Percentiles rank a stretch among this genome's conserved stretches.
Conservation (phyloP, 2,888 invertebrate genomes). For the Heliconius hortense region DNA sequence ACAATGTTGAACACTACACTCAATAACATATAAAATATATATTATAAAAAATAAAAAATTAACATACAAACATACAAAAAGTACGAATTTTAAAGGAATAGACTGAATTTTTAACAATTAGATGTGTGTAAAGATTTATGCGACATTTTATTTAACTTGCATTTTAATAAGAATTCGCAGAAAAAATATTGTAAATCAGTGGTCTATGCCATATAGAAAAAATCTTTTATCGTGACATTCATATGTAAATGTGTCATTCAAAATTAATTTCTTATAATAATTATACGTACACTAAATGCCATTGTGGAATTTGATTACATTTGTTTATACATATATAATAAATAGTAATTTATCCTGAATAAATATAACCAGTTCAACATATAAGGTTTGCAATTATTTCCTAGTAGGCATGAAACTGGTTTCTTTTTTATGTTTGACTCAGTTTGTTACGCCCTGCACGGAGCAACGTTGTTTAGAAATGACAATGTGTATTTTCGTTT, state of each 20-base stretch:
- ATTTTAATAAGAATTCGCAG: not conserved
- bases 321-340: slow-evolving; percentile 14
- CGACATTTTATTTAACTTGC: not conserved
- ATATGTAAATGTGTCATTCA: not conserved
- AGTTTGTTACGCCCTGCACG: not conserved
- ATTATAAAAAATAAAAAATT: not conserved
- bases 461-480: not conserved
- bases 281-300: not conserved
- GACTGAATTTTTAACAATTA: not conserved
- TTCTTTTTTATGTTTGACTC: slow-evolving; percentile 14
- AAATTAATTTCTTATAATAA: not conserved
- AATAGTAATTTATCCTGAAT: slow-evolving; percentile 20
- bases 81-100: not conserved
- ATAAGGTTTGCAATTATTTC: slow-evolving; percentile 27
- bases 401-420: slow-evolving; percentile 23
- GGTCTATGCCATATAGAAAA: not conserved
- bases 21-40: no score
- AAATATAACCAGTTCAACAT: slow-evolving; percentile 25
- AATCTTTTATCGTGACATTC: not conserved
- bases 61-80: not conserved
- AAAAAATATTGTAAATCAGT: not conserved
- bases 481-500: not conserved
- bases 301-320: not conserved
- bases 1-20: no score
- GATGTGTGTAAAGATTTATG: not conserved